Percentiles rank a stretch among this genome's conserved stretches.
Evolutionary conservation across 2,888 invertebrate species (phyloP).

Genomic region (Dolichopus griseipennis): DNA sequence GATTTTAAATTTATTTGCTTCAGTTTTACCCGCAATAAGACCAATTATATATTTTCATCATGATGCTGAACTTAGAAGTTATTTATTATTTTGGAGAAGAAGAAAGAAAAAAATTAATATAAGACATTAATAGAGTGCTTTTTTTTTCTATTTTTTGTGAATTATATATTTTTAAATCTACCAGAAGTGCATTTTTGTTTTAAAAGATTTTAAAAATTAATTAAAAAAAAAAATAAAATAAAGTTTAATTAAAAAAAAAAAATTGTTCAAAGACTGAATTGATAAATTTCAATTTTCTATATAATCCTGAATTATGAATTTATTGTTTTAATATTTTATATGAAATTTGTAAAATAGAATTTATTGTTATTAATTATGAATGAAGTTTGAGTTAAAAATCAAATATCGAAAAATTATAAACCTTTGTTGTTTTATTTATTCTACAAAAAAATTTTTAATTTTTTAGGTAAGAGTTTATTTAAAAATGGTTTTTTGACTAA

Average conservation of each 20-base stretch:
- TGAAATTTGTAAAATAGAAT: too few relatives aligned
- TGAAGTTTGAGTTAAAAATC: too few relatives aligned
- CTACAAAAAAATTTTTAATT: too few relatives aligned
- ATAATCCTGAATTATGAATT: too few relatives aligned
- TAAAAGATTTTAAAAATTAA: too few relatives aligned
- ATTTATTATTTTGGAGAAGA: background rate
- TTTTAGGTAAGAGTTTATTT: too few relatives aligned
- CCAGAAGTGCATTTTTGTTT: background rate
- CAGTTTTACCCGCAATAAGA: constrained; percentile 17
- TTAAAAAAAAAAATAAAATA: background rate
- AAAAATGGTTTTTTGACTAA: too few relatives aligned
- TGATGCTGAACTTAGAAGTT: constrained; percentile 14
- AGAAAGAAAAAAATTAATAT: background rate
- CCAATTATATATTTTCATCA: constrained; percentile 20
- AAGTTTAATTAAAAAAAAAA: background rate
- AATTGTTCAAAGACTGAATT: background rate
- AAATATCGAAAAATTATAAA: too few relatives aligned
- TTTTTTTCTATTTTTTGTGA: too few relatives aligned
- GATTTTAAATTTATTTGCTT: constrained; percentile 19
- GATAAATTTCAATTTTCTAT: background rate
- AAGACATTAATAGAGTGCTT: background rate
- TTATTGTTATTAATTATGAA: too few relatives aligned
- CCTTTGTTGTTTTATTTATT: too few relatives aligned
- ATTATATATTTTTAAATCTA: background rate
- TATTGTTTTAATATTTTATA: too few relatives aligned